A percentile compares a stretch with the other conserved stretches of the same genome.
phyloP scores from a whole-genome alignment of 2,888 invertebrate species.

The Cheiracanthium punctorium region DNA sequence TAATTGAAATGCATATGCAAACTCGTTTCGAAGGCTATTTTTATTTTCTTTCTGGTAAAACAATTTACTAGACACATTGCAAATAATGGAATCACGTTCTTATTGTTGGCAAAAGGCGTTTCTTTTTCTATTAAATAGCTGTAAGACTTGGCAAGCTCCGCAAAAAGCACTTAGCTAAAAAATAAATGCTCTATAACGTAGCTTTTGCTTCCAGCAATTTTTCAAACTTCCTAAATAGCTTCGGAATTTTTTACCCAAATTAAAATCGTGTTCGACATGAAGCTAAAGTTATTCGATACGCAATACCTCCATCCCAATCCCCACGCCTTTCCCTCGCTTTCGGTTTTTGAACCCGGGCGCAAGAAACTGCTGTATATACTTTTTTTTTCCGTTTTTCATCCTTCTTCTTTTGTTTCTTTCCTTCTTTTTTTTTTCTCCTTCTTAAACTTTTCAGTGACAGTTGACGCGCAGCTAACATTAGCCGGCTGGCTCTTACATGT shows the following conservation, averaged over 20 bases:
- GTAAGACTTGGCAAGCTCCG: conserved; percentile 37
- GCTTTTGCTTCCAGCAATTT: conserved; percentile 23
- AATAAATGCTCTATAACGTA: conserved; percentile 34
- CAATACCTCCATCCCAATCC: background rate
- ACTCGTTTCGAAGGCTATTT: too few species aligned
- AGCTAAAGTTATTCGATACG: conserved; percentile 43
- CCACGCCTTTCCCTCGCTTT: background rate
- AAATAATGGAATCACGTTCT: background rate
- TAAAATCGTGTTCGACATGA: conserved; percentile 65
- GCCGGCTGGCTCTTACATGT: conserved; percentile 55
- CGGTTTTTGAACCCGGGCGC: background rate
- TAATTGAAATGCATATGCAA: too few species aligned
- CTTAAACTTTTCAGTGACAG: conserved; percentile 36
- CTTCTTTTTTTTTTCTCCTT: conserved; percentile 17
- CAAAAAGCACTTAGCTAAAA: conserved; percentile 44
- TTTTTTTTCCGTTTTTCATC: background rate
- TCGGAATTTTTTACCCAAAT: conserved; percentile 50
- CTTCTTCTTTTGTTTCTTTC: conserved; percentile 13
- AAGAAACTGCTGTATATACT: background rate
- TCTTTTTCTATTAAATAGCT: background rate
- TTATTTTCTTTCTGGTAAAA: too few species aligned
- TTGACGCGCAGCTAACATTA: conserved; percentile 62
- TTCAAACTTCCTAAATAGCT: conserved; percentile 39
- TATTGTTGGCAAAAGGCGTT: background rate
- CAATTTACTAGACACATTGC: background rate